These are phyloP conservation scores for Oscheius myriophilus DNA, from an alignment of 2,888 invertebrate genomes.

Conservation along the genomic window DNA sequence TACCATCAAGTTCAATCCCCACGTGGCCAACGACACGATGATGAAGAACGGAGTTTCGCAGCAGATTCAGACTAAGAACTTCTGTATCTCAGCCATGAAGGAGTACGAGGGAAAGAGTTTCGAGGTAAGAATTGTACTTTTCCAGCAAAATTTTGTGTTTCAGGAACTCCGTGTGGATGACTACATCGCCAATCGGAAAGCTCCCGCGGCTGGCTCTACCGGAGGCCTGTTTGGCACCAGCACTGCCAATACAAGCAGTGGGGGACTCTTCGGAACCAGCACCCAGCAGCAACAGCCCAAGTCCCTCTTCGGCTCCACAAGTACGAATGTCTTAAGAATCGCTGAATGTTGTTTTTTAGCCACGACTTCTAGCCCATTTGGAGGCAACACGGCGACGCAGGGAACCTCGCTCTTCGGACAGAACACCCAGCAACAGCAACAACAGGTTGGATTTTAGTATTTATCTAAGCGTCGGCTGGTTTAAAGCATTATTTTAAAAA, in stretches of 20 bases:
- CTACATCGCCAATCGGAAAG: constrained; percentile 89
- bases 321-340: background rate
- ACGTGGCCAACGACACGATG: constrained; percentile 88
- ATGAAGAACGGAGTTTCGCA: constrained; percentile 84
- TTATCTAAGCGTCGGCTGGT: no score
- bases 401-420: constrained; percentile 48
- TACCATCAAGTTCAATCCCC: constrained; percentile 82
- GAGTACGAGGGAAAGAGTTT: constrained; percentile 93
- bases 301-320: constrained; percentile 36
- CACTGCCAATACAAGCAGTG: constrained; percentile 38
- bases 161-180: constrained; percentile 90
- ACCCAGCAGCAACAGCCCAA: constrained; percentile 37
- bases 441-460: background rate
- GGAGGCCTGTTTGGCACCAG: constrained; percentile 49
- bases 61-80: constrained; percentile 89
- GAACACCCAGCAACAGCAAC: constrained; percentile 17
- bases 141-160: constrained; percentile 29
- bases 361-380: constrained; percentile 39
- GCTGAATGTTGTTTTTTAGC: no score
- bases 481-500: no score
- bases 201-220: constrained; percentile 71
- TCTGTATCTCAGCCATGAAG: constrained; percentile 98
- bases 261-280: constrained; percentile 67
- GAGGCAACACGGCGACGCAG: constrained; percentile 33
- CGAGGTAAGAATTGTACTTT: constrained; percentile 77